Percentiles rank a stretch among this genome's conserved stretches.
These are phyloP conservation scores for Pseudopipra pipra DNA, from an alignment of 2,113 vertebrate genomes.

Conservation along the genomic window DNA sequence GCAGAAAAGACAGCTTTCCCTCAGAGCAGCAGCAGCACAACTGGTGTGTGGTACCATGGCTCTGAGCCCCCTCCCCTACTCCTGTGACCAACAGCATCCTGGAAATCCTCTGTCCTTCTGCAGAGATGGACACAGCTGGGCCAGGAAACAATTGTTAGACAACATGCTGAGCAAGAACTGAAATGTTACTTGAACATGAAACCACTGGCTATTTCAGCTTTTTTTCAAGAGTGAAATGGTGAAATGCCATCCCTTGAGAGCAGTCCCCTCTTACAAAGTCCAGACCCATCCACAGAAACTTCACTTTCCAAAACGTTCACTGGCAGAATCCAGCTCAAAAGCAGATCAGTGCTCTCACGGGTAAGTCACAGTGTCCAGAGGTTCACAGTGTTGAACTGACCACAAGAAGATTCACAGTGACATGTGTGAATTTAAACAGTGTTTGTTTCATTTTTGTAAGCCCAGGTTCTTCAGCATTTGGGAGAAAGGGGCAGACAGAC, in stretches of 20 bases:
- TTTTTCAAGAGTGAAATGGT: neutral
- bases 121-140: neutral
- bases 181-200: neutral
- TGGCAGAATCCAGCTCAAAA: neutral
- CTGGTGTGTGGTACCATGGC: neutral
- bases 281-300: fast-evolving
- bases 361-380: neutral
- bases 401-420: neutral
- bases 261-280: neutral
- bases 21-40: neutral
- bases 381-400: neutral
- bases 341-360: neutral
- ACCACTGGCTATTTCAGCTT: neutral
- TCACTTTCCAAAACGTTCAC: neutral
- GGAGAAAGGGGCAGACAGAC: neutral
- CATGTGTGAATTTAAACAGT: neutral
- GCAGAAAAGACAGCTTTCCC: no score
- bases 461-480: neutral
- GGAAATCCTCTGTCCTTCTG: neutral
- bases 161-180: neutral
- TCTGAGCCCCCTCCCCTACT: neutral
- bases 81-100: neutral
- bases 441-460: neutral
- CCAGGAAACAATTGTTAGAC: neutral
- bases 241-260: neutral